Base-by-base conservation (phyloP, 2,797 vertebrate genomes). In the Leuciscus waleckii region DNA sequence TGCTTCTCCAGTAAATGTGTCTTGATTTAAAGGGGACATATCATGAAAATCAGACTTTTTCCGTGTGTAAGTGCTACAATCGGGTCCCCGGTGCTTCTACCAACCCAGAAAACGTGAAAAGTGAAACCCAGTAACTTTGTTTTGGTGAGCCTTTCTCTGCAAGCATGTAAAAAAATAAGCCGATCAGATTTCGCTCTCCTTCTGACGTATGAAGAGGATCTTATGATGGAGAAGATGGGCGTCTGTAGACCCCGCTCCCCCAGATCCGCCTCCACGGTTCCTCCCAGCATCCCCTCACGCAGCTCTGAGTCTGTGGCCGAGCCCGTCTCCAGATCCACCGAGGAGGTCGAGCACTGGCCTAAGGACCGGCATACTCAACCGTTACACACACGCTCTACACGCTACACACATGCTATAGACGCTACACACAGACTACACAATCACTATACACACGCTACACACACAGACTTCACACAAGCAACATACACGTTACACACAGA, bases 251-350 rank as follows among this genome's bases (percentile, higher is more conserved):
- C 92, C 32, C 94, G 94, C 71, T 95, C 88, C 68, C 97, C 96
- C 39, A 94, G 94, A 91, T 98, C 96, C 54, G 96, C 97, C 93
- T 99, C 97, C 92, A 97, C 94, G 0, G 98, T 99, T 85, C 98
- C 97, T 23, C 97, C 97, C 82, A 99, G 97, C 82, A 95, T 96
- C 84, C 96, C 93, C 58, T 97, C 97, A n/a, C 96, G 96, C 90
- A 94, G 94, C 84, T 95, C 95, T 0, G 96, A 96, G 91, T 97
- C 96, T 0, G 95, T 94, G 83, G 95, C 95, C 29, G 93, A 94
- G 54, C 95, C 96, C n/a, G 95, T 95, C 68, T 97, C 97, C 69
- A 97, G 94, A 84, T 97, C 96, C 84, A 97, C 95, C 5, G 93
- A 93, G 41, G 95, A 93, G 29, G 95, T 95, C 39, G 95, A 97